phyloP scores from a whole-genome alignment of 1,140 invertebrate species.

The Zophobas atratus region DNA sequence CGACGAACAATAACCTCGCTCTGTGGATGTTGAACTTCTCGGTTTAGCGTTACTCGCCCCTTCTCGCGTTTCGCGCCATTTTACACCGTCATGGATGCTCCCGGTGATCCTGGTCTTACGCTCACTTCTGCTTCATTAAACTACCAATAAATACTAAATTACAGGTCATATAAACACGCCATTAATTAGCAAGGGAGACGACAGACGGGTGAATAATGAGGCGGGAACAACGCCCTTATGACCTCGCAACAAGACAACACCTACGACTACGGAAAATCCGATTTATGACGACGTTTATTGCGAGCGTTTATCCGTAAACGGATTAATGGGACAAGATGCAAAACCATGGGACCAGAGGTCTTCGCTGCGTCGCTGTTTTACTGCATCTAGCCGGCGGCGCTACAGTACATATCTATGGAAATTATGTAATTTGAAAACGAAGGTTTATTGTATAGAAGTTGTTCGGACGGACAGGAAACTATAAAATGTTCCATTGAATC shows the following conservation, averaged over 20 bases:
- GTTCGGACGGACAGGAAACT: no score
- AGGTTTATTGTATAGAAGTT: no score
- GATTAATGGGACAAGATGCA: neutral
- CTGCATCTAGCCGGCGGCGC: no score
- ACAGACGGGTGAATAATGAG: slow-evolving; percentile 19
- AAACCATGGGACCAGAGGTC: neutral
- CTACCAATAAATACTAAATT: slow-evolving; percentile 30
- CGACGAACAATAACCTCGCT: no score
- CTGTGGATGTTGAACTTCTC: no score
- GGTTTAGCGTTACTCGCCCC: no score
- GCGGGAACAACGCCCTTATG: slow-evolving; percentile 21
- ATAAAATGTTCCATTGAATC: no score
- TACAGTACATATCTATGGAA: no score
- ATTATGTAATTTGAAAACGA: no score
- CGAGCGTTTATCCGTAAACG: neutral
- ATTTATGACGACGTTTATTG: slow-evolving; percentile 32
- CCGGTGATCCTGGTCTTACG: no score
- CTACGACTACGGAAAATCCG: slow-evolving; percentile 26
- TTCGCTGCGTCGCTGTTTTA: neutral
- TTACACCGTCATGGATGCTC: neutral
- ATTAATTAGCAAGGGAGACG: slow-evolving; percentile 22
- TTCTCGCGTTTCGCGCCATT: no score
- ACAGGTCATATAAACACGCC: slow-evolving; percentile 25
- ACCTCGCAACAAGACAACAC: slow-evolving; percentile 8
- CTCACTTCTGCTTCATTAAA: neutral